Percentiles rank a stretch among this genome's conserved stretches.
Evolutionary conservation across 1,140 invertebrate species (phyloP).

Genomic region (Ips nitidus): DNA sequence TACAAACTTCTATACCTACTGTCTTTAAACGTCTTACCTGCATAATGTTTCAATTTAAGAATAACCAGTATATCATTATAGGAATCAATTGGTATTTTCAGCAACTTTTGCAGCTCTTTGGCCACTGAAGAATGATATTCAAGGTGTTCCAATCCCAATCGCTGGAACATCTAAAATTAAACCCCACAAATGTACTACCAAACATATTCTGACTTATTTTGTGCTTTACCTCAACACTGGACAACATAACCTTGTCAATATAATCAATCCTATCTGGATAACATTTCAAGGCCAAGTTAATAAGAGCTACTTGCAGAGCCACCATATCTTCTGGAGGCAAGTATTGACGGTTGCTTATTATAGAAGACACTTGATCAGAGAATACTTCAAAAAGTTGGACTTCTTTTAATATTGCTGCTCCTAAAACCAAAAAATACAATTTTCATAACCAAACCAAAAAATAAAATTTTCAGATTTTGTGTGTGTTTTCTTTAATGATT

Average conservation of each 20-base stretch:
- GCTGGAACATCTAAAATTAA: slow-evolving; percentile 47
- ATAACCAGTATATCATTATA: slow-evolving; percentile 92
- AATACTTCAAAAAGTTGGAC: slow-evolving; percentile 98
- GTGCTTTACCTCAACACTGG: slow-evolving; percentile 68
- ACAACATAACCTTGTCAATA: slow-evolving; percentile 92
- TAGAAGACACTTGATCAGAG: slow-evolving; percentile 94
- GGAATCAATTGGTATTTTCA: slow-evolving; percentile 93
- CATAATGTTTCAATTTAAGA: slow-evolving; percentile 81
- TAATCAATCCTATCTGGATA: slow-evolving; percentile 94
- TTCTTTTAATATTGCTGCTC: slow-evolving; percentile 55
- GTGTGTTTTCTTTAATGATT: too few species aligned
- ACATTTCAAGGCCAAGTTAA: slow-evolving; percentile 94
- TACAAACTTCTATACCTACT: too few species aligned
- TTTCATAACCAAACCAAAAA: slow-evolving; percentile 3
- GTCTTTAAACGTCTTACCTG: slow-evolving; percentile 48
- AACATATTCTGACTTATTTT: too few species aligned
- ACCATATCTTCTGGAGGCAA: slow-evolving; percentile 97
- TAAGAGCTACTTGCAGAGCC: slow-evolving; percentile 90
- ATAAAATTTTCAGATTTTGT: too few species aligned
- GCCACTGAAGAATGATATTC: slow-evolving; percentile 83
- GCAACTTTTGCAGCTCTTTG: slow-evolving; percentile 86
- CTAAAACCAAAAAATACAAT: slow-evolving; percentile 18
- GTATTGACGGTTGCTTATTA: slow-evolving; percentile 88
- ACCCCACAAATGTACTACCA: not conserved
- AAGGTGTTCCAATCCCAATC: slow-evolving; percentile 57